phyloP scores from a whole-genome alignment of 2,888 invertebrate species.

The Dryocosmus kuriphilus region DNA sequence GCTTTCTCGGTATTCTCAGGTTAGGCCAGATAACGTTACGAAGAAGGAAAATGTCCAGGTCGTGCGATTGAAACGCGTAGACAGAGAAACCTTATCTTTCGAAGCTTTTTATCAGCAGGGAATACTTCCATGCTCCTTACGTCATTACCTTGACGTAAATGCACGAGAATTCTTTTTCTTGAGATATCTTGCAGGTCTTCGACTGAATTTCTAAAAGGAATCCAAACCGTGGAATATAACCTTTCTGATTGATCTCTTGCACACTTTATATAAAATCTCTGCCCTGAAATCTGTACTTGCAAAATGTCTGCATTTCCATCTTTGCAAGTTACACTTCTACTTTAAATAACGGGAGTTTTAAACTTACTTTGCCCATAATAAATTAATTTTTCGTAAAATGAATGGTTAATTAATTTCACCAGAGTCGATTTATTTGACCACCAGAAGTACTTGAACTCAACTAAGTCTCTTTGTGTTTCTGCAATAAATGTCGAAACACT shows the following conservation, averaged over 20 bases:
- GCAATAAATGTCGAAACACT: conserved; percentile 34
- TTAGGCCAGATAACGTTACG: conserved; percentile 13
- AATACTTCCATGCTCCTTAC: conserved; percentile 22
- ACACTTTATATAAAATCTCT: background rate
- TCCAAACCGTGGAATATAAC: conserved; percentile 11
- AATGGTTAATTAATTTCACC: background rate
- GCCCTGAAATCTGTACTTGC: background rate
- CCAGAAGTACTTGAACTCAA: background rate
- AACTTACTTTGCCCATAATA: background rate
- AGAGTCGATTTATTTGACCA: background rate
- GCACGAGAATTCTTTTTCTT: conserved; percentile 18
- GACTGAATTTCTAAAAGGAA: background rate
- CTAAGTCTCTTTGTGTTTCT: background rate
- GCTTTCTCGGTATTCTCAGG: background rate
- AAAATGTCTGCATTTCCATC: background rate
- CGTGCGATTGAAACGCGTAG: conserved; percentile 32
- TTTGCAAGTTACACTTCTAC: too few species aligned
- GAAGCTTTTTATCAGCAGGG: conserved; percentile 28
- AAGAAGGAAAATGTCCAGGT: conserved; percentile 27
- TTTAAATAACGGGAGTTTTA: too few species aligned
- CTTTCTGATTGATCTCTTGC: conserved; percentile 30
- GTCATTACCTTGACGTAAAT: conserved; percentile 30
- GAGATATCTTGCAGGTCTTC: conserved; percentile 23
- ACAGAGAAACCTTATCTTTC: conserved; percentile 33
- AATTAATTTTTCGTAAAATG: background rate